Evolutionary conservation across 2,113 vertebrate genomes (phyloP), one percentile per base, ranked within the genome.

Genomic region (Eubucco bourcierii): DNA sequence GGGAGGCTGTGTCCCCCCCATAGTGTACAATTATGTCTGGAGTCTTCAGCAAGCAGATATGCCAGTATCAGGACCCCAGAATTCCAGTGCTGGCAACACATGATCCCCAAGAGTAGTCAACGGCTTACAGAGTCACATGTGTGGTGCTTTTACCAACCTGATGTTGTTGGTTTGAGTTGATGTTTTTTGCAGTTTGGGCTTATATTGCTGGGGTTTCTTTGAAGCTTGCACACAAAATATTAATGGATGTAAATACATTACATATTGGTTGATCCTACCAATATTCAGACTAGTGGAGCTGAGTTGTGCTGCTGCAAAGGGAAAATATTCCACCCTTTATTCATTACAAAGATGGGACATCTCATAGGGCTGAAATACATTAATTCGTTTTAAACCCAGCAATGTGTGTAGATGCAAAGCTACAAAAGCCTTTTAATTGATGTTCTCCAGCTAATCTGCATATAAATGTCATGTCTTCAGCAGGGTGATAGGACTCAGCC

Each of bases 21-120:
- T 0, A 4, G 18, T 80, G 12, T 0, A 1, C 23, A 29, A 10
- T 25, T 4, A 15, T 0, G 2, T 13, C 28, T 27, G 53, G 29
- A 2, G 19, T 41, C 39, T 20, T 18, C 39, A 14, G 27, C 33
- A 10, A 24, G 28, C 10, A 23, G 39, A 4, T 5, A 4, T 0
- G 8, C 14, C 37, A 9, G 28, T 2, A 11, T 20, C 37, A 8
- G 31, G 15, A 7, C 21, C 47, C 29, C 2, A 0, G 7, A 21
- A n/a, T 12, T 2, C 3, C 19, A 3, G 33, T 2, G 66, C 39
- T 25, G 79, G 27, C 20, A 19, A 19, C 12, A 7, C 0, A 3
- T 0, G 9, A 17, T 15, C 9, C 28, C 44, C 29, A 16, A 1
- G 5, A 4, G 19, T 0, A 4, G 39, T 2, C 24, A 23, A 4